Percentiles rank a stretch among this genome's conserved stretches.
Evolutionary conservation across 2,797 vertebrate genomes (phyloP).

Genomic region (Ciconia nigra): DNA sequence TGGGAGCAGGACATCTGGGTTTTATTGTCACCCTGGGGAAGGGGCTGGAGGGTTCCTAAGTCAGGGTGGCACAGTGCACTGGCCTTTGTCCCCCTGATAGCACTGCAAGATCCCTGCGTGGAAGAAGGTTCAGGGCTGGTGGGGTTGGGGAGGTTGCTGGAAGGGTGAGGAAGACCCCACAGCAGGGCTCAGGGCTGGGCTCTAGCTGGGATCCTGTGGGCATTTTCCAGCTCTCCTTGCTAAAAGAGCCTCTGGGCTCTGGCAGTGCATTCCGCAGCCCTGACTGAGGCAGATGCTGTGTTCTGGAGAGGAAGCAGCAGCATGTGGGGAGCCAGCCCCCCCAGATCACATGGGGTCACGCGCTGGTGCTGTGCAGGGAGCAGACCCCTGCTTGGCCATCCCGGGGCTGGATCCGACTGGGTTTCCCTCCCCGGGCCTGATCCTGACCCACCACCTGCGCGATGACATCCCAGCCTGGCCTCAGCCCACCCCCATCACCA

Average conservation of each 20-base stretch:
- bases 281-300: not conserved
- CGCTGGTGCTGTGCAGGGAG: not conserved
- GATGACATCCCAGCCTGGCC: not conserved
- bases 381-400: not conserved
- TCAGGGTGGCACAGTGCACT: not conserved
- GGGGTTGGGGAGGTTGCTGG: not conserved
- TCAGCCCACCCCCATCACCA: not conserved
- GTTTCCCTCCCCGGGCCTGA: not conserved
- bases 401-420: not conserved
- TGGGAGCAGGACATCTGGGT: not conserved
- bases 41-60: not conserved
- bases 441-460: not conserved
- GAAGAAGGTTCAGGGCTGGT: not conserved
- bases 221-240: not conserved
- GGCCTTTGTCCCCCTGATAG: accelerated
- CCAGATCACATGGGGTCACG: not conserved
- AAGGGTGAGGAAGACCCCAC: not conserved
- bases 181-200: not conserved
- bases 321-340: not conserved
- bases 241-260: not conserved
- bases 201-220: not conserved
- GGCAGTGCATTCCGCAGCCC: not conserved
- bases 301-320: not conserved
- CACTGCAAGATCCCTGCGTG: not conserved
- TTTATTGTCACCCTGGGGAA: not conserved